These are phyloP conservation scores for Oryzias curvinotus DNA, from an alignment of 2,113 vertebrate species.

Conservation along the genomic window DNA sequence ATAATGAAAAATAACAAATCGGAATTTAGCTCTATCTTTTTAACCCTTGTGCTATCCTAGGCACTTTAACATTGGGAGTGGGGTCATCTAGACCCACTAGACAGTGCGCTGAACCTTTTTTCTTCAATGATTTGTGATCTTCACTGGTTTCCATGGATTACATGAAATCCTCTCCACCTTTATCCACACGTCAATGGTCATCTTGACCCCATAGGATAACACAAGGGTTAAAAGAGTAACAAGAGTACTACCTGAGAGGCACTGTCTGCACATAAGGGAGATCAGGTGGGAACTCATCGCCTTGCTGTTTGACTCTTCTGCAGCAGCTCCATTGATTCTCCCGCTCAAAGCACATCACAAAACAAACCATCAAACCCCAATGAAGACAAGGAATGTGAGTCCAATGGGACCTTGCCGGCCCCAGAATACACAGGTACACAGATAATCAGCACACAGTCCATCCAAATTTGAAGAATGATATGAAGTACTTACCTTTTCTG, in stretches of 20 bases:
- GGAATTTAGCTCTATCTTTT: background rate
- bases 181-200: no score
- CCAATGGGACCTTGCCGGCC: conserved; percentile 82
- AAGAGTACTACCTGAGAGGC: background rate
- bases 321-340: conserved; percentile 73
- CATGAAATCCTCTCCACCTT: no score
- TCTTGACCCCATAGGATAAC: no score
- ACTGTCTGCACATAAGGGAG: background rate
- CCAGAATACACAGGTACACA: conserved; percentile 86
- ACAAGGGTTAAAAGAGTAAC: background rate
- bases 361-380: conserved; percentile 73
- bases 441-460: background rate
- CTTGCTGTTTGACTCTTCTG: conserved; percentile 6
- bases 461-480: background rate
- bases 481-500: background rate
- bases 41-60: no score
- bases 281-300: background rate
- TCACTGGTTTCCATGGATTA: no score
- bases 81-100: no score
- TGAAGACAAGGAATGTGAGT: conserved; percentile 85
- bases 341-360: conserved; percentile 79
- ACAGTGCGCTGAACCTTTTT: no score
- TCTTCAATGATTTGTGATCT: no score
- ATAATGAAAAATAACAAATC: no score
- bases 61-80: no score